Percentiles rank a stretch among this genome's conserved stretches.
Evolutionary conservation across 2,113 vertebrate genomes (phyloP).

Genomic region (Periophthalmus modestus): DNA sequence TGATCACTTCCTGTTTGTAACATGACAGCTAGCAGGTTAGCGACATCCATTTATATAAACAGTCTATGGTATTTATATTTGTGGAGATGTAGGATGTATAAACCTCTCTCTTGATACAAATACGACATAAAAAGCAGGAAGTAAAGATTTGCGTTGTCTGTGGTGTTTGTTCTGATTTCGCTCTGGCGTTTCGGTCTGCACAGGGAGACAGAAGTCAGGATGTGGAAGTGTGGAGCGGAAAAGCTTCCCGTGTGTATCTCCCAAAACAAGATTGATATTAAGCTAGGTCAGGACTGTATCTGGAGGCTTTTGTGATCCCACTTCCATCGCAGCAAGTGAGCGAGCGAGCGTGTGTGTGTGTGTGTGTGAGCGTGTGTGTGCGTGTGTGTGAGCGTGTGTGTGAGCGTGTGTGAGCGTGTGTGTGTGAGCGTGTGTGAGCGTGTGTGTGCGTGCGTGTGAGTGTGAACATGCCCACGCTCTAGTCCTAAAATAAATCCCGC

Average conservation of each 20-base stretch:
- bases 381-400: constrained; percentile 45
- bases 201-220: constrained; percentile 37
- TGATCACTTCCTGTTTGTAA: too few relatives aligned
- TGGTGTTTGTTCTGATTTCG: constrained; percentile 23
- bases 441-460: constrained; percentile 22
- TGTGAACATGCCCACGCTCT: constrained; percentile 63
- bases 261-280: constrained; percentile 61
- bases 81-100: too few relatives aligned
- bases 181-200: constrained; percentile 12
- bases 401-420: not conserved
- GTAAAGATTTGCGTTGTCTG: too few relatives aligned
- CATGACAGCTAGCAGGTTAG: too few relatives aligned
- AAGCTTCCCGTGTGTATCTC: constrained; percentile 49
- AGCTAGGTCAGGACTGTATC: constrained; percentile 65
- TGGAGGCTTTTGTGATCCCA: constrained; percentile 45
- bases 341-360: constrained; percentile 27
- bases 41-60: too few relatives aligned
- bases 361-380: constrained; percentile 33
- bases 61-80: too few relatives aligned
- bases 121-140: too few relatives aligned
- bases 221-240: constrained; percentile 35
- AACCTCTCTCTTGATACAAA: too few relatives aligned
- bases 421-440: constrained; percentile 38
- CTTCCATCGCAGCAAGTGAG: constrained; percentile 25
- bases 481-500: constrained; percentile 72